These are phyloP conservation scores for Cyrtorhinus lividipennis DNA, from an alignment of 1,140 invertebrate genomes.

Conservation along the genomic window DNA sequence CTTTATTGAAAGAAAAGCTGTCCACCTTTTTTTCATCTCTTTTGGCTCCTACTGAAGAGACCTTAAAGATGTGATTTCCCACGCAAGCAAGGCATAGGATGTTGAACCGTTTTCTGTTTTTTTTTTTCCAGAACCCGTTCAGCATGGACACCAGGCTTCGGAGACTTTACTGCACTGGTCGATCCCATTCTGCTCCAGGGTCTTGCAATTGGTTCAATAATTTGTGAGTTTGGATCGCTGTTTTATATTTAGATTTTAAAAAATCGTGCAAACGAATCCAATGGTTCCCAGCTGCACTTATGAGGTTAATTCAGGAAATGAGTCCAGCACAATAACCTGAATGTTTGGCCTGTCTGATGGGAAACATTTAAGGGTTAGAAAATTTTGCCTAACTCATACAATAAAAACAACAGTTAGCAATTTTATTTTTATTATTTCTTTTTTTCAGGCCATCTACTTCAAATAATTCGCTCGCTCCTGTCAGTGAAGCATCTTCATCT, in stretches of 20 bases:
- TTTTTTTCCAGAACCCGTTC: conserved; percentile 26
- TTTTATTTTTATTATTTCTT: neutral
- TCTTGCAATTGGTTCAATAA: conserved; percentile 43
- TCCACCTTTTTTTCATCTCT: too few species aligned
- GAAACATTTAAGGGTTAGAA: neutral
- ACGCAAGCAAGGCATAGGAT: too few species aligned
- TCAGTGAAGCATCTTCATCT: neutral
- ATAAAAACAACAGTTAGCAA: neutral
- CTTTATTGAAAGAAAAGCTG: too few species aligned
- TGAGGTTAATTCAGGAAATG: too few species aligned
- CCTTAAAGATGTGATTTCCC: too few species aligned
- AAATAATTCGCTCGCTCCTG: neutral
- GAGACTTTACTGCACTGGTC: conserved; percentile 28
- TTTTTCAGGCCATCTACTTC: neutral
- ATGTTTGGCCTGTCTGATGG: too few species aligned
- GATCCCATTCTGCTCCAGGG: conserved; percentile 57
- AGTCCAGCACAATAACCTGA: too few species aligned
- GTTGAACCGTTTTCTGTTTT: too few species aligned
- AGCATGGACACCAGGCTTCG: conserved; percentile 24
- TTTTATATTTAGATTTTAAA: neutral
- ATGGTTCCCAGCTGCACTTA: too few species aligned
- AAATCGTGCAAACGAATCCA: neutral
- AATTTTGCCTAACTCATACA: neutral
- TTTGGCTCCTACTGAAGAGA: too few species aligned
- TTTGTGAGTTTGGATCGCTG: conserved; percentile 28